Evolutionary conservation across 1,140 invertebrate species (phyloP).

Genomic region (Lasioglossum baleicum): DNA sequence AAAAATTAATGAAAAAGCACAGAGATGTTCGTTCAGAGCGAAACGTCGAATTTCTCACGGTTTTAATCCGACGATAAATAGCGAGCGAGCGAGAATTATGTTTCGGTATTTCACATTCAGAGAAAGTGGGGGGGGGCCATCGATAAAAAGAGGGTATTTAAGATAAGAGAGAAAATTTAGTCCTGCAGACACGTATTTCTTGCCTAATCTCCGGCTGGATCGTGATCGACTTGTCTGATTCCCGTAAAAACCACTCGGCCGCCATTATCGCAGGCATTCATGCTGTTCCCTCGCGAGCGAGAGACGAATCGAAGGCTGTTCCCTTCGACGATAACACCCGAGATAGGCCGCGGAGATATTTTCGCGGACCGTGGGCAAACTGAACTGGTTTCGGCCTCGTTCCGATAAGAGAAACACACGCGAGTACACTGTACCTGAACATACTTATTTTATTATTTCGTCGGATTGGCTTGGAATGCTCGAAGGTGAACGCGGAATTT

Average conservation of each 20-base stretch:
- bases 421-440: neutral
- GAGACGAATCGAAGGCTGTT: constrained; percentile 34
- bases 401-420: constrained; percentile 23
- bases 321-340: constrained; percentile 6
- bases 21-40: no score
- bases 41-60: no score
- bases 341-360: constrained; percentile 12
- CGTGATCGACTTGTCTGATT: constrained; percentile 37
- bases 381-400: constrained; percentile 18
- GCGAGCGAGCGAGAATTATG: no score
- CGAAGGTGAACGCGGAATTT: neutral
- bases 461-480: no score
- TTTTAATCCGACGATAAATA: no score
- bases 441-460: constrained; percentile 22
- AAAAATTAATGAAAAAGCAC: no score
- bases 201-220: constrained; percentile 52
- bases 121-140: neutral
- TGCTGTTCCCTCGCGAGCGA: neutral
- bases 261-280: constrained; percentile 19
- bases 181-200: constrained; percentile 50
- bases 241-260: constrained; percentile 16
- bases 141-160: neutral
- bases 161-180: neutral
- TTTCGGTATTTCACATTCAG: no score
- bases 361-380: constrained; percentile 17